Evolutionary conservation across 2,888 invertebrate species (phyloP), one percentile per base, ranked within the genome.

Genomic region (Crocallis elinguaria): DNA sequence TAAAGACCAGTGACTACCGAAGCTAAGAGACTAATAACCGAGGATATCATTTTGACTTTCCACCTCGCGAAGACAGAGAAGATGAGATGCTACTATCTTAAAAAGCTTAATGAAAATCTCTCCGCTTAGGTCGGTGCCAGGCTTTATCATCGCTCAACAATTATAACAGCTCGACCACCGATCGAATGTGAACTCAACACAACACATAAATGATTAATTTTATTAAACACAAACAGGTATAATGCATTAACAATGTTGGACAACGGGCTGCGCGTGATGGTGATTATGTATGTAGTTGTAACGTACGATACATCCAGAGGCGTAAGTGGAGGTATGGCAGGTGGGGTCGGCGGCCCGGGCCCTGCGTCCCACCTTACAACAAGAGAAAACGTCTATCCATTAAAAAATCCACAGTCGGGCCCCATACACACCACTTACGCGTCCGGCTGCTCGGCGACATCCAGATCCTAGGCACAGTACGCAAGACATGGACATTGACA

Each of bases 301-400:
- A 92, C 92, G 85, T 92, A 92, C 92, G 92, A 90, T 92, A 91
- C 92, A 92, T 92, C 92, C 92, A 92, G 88, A 92, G 88, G 86
- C 92, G 92, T 86, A 92, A 92, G 90, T 92, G 92, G 86, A 92
- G 91, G 79, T 90, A 92, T 79, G 92, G 92, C 91, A 92, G 90
- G 85, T 92, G 92, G 85, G 92, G 92, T 80, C 92, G 81, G 66
- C 92, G 87, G 82, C 92, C 89, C 80, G 91, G 89, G 77, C 89
- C 89, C 89, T 86, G 91, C 86, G 80, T 84, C 81, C 92, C 90
- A 92, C 92, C 92, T 92, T 92, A 83, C 85, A 86, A 89, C 88
- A 90, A 86, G 84, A 89, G 82, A 90, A 86, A 88, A 89, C 75
- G 82, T 75, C 82, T 80, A 71, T 86, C 84, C 79, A 87, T 90